phyloP scores from a whole-genome alignment of 30 jellyfish, hydroid and myxozoan species.

The Catostylus mosaicus region DNA sequence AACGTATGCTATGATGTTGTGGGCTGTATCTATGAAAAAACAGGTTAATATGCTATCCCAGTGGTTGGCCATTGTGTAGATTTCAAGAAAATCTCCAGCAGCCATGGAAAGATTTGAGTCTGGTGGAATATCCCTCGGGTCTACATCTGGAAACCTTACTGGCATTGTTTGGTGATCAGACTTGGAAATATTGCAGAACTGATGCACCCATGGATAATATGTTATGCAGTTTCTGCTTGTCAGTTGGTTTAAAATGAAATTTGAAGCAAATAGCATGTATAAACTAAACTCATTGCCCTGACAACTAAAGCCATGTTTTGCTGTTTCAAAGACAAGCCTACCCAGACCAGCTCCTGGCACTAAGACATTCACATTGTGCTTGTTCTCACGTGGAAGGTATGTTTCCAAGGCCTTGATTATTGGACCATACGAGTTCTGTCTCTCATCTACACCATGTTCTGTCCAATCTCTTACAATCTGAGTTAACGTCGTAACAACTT shows the following conservation, averaged over 20 bases:
- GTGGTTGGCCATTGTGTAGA: slow-evolving; percentile 51
- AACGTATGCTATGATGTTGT: slow-evolving; percentile 86
- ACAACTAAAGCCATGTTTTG: slow-evolving; percentile 84
- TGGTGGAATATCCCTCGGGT: slow-evolving; percentile 67
- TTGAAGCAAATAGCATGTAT: slow-evolving; percentile 98
- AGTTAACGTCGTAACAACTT: slow-evolving; percentile 90
- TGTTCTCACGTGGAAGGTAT: slow-evolving; percentile 58
- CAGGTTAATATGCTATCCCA: slow-evolving; percentile 91
- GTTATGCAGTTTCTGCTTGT: slow-evolving; percentile 39
- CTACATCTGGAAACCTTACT: slow-evolving; percentile 88
- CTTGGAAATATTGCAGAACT: slow-evolving; percentile 74
- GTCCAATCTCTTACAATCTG: slow-evolving; percentile 99
- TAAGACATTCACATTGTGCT: slow-evolving; percentile 58
- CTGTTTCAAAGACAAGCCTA: slow-evolving; percentile 90
- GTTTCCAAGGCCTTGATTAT: slow-evolving; percentile 70
- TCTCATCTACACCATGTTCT: slow-evolving; percentile 84
- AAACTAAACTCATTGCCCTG: slow-evolving; percentile 96
- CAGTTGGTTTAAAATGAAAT: slow-evolving; percentile 67
- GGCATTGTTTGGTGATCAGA: slow-evolving; percentile 73
- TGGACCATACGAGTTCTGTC: slow-evolving; percentile 76
- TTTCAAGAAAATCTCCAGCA: slow-evolving; percentile 98
- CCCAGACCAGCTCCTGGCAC: slow-evolving; percentile 99
- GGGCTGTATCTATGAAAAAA: slow-evolving; percentile 98
- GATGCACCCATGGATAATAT: slow-evolving; percentile 97
- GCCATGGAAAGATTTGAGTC: slow-evolving; percentile 87